Evolutionary conservation across 2,888 invertebrate genomes (phyloP).

Genomic region (Enchytraeus crypticus): DNA sequence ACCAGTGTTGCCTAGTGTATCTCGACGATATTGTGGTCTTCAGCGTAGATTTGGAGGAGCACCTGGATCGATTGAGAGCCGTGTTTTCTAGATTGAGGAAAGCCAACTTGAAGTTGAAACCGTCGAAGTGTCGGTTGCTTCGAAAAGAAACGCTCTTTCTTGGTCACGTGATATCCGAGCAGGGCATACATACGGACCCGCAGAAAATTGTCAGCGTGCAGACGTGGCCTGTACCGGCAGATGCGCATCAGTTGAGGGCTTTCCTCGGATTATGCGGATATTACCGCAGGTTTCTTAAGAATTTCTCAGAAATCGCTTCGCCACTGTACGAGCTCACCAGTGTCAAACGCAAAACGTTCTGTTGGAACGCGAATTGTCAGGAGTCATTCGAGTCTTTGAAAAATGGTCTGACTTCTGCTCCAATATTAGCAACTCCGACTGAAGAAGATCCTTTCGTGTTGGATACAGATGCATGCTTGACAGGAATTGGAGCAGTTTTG

Average conservation of each 20-base stretch:
- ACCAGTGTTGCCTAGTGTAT: not conserved
- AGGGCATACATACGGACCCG: not conserved
- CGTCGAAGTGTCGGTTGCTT: slow-evolving; percentile 23
- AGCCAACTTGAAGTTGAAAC: not conserved
- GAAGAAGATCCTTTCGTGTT: slow-evolving; percentile 14
- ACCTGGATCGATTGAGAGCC: slow-evolving; percentile 14
- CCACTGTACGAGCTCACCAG: slow-evolving; percentile 14
- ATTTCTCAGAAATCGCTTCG: no score
- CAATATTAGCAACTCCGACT: slow-evolving; percentile 14
- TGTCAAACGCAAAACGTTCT: slow-evolving; percentile 1
- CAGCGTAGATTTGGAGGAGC: slow-evolving; percentile 8
- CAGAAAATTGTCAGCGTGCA: not conserved
- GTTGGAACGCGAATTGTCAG: slow-evolving; percentile 1
- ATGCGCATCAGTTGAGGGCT: slow-evolving; percentile 15
- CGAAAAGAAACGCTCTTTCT: slow-evolving; percentile 17
- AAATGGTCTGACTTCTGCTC: slow-evolving; percentile 5
- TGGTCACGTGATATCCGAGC: slow-evolving; percentile 6
- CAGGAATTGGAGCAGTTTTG: slow-evolving; percentile 21
- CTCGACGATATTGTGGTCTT: slow-evolving; percentile 6
- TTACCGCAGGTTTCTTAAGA: no score
- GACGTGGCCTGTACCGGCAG: slow-evolving; percentile 1
- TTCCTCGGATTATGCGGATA: slow-evolving; percentile 25
- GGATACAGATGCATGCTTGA: slow-evolving; percentile 19
- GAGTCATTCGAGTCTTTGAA: slow-evolving; percentile 14
- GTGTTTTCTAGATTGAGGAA: slow-evolving; percentile 19